These are phyloP conservation scores for Oenanthe oenanthe DNA, from an alignment of 2,113 vertebrate genomes.

Conservation along the genomic window DNA sequence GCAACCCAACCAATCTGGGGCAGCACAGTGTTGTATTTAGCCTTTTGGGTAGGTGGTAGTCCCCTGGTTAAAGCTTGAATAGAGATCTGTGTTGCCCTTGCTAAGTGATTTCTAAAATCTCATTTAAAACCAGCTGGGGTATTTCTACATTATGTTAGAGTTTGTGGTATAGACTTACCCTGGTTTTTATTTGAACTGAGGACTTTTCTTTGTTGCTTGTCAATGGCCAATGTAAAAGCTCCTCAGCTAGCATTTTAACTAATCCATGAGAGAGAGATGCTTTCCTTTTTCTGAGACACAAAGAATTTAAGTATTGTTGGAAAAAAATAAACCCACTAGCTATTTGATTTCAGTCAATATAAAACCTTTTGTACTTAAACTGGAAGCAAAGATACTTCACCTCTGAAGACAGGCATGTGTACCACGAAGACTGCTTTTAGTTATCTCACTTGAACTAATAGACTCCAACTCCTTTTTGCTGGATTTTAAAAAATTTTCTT, in stretches of 20 bases:
- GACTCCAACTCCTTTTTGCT: neutral
- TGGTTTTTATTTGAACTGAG: neutral
- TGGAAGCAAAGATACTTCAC: neutral
- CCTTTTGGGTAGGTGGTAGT: neutral
- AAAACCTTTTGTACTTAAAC: neutral
- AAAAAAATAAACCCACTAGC: neutral
- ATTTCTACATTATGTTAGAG: neutral
- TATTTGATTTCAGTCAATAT: neutral
- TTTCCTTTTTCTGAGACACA: neutral
- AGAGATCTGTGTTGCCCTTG: neutral
- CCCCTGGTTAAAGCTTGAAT: neutral
- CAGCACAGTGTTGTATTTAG: constrained; percentile 12
- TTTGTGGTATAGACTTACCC: neutral
- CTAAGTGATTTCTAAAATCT: neutral
- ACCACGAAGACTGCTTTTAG: neutral
- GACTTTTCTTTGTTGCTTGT: neutral
- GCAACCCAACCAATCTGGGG: neutral
- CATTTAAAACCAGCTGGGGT: neutral
- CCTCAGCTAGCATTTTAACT: neutral
- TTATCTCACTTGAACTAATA: neutral
- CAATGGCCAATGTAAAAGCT: neutral
- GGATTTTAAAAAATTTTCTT: neutral
- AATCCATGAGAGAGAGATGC: neutral
- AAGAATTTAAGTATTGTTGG: neutral
- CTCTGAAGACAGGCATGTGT: neutral